phyloP scores from a whole-genome alignment of 2,113 vertebrate genomes.

The Bos javanicus region DNA sequence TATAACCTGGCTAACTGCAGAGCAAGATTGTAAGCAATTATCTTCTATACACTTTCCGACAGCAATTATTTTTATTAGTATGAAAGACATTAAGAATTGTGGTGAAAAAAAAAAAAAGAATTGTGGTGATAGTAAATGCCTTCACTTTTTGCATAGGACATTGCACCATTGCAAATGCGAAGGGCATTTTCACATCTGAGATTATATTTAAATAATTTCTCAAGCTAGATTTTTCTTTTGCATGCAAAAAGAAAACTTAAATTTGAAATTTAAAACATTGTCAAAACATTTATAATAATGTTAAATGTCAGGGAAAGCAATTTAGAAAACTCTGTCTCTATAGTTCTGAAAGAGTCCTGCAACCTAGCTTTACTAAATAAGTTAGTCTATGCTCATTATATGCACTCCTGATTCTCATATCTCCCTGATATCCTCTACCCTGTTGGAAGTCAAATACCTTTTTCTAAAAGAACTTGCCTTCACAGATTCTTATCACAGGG shows the following conservation, averaged over 20 bases:
- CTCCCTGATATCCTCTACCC: background rate
- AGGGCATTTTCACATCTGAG: background rate
- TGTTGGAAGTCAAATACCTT: slow-evolving; percentile 33
- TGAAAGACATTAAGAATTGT: background rate
- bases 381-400: background rate
- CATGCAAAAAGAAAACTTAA: background rate
- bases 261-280: background rate
- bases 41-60: background rate
- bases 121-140: background rate
- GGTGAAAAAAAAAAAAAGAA: background rate
- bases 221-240: background rate
- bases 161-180: background rate
- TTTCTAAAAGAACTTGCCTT: slow-evolving; percentile 10
- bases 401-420: background rate
- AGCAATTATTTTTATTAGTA: background rate
- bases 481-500: background rate
- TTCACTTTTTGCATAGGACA: background rate
- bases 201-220: background rate
- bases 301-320: background rate
- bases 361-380: background rate
- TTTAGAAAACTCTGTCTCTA: background rate
- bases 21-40: background rate
- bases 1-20: background rate
- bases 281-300: background rate
- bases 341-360: background rate